phyloP scores from a whole-genome alignment of 2,113 vertebrate genomes.

The zebrafish (Danio rerio) region DNA sequence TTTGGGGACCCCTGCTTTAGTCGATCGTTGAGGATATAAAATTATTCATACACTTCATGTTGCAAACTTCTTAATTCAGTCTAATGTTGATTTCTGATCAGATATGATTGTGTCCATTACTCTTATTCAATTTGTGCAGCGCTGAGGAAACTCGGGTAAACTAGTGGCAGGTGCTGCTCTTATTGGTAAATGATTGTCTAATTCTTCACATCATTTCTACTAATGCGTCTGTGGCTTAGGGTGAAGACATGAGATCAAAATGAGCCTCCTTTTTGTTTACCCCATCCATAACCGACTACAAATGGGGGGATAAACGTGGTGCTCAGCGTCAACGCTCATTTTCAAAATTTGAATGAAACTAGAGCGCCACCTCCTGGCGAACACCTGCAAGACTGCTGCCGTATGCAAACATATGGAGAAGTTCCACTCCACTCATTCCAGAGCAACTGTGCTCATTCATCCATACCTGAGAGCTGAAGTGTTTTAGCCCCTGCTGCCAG shows the following conservation, averaged over 20 bases:
- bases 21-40: not conserved
- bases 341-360: not conserved
- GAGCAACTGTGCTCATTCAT: conserved; percentile 26
- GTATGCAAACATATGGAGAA: conserved; percentile 24
- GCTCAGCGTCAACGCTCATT: not conserved
- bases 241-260: not conserved
- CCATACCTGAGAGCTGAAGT: conserved; percentile 18
- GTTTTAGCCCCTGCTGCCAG: not conserved
- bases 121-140: conserved; percentile 24
- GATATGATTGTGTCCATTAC: not conserved
- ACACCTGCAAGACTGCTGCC: not conserved
- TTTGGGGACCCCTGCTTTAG: not conserved
- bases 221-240: conserved; percentile 12
- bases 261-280: not conserved
- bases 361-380: conserved; percentile 42
- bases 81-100: not conserved
- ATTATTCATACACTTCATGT: not conserved
- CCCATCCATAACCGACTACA: conserved; percentile 53
- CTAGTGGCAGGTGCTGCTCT: conserved; percentile 27
- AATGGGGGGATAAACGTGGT: not conserved
- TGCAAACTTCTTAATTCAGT: not conserved
- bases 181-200: conserved; percentile 37
- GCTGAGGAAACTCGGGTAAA: not conserved
- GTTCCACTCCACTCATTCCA: conserved; percentile 22
- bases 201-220: conserved; percentile 21